Evolutionary conservation across 2,113 vertebrate genomes (phyloP).

Genomic region (Macquaria australasica): DNA sequence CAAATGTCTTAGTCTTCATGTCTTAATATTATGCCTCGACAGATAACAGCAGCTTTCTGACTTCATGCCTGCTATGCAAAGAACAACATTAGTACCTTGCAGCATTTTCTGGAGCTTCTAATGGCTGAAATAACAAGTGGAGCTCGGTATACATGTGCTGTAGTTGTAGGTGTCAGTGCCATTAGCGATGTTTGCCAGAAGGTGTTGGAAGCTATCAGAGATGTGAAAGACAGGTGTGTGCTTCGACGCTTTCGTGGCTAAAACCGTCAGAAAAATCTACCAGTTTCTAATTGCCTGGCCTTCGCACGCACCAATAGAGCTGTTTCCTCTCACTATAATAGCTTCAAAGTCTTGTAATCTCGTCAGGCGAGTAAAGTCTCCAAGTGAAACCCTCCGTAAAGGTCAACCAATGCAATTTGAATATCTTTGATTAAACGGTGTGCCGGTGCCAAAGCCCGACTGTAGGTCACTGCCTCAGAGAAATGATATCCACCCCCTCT

Average conservation of each 20-base stretch:
- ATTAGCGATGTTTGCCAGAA: not conserved
- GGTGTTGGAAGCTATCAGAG: not conserved
- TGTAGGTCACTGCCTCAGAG: slow-evolving; percentile 74
- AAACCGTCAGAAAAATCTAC: not conserved
- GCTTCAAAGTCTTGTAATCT: slow-evolving; percentile 68
- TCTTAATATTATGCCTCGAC: not conserved
- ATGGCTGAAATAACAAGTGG: not conserved
- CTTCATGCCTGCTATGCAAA: not conserved
- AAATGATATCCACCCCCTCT: slow-evolving; percentile 61
- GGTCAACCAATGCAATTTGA: slow-evolving; percentile 78
- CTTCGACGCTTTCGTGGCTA: not conserved
- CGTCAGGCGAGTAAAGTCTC: slow-evolving; percentile 51
- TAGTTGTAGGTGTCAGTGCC: not conserved
- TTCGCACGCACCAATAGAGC: slow-evolving; percentile 21
- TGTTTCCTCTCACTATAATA: slow-evolving; percentile 24
- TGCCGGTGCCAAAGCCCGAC: slow-evolving; percentile 52
- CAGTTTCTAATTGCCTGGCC: slow-evolving; percentile 38
- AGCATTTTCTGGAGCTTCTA: not conserved
- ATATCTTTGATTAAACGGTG: slow-evolving; percentile 78
- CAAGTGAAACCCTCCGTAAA: slow-evolving; percentile 67
- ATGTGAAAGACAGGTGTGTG: not conserved
- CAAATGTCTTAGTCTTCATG: not conserved
- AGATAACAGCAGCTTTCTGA: not conserved
- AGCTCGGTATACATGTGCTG: not conserved
- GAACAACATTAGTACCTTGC: not conserved